A percentile compares a stretch with the other conserved stretches of the same genome.
Conservation (phyloP, 1,140 invertebrate genomes). For the Drepana arcuata region DNA sequence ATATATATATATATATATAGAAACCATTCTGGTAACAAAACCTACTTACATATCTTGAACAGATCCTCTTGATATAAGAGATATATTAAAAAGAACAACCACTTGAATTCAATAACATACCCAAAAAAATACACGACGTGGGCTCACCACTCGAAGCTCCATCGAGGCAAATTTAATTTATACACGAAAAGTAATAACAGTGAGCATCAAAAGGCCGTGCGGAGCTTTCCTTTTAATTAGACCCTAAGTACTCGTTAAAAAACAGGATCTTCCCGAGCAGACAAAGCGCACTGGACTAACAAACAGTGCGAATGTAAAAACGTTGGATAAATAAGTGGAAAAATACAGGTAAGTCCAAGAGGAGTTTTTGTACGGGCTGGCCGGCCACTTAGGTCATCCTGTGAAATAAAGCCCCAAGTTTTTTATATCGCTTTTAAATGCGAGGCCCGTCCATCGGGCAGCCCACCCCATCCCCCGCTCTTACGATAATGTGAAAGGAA, state of each 20-base stretch:
- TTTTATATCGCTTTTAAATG: constrained; percentile 71
- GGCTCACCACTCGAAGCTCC: constrained; percentile 51
- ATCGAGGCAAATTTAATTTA: constrained; percentile 66
- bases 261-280: constrained; percentile 66
- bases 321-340: constrained; percentile 70
- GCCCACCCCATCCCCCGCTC: constrained; percentile 54
- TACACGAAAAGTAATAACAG: constrained; percentile 64
- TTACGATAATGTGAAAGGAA: constrained; percentile 66
- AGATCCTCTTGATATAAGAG: no score
- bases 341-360: constrained; percentile 70
- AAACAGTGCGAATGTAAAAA: constrained; percentile 67
- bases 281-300: constrained; percentile 60
- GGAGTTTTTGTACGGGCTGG: constrained; percentile 65
- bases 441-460: constrained; percentile 54
- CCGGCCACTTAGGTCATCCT: constrained; percentile 70
- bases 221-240: constrained; percentile 71
- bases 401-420: constrained; percentile 66
- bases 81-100: not conserved
- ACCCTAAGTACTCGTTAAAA: constrained; percentile 70
- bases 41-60: no score
- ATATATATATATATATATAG: no score
- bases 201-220: constrained; percentile 65
- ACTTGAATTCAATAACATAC: constrained; percentile 24
- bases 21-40: no score
- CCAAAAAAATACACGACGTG: constrained; percentile 38